Conservation (phyloP, 2,113 vertebrate genomes). For the Ornithorhynchus anatinus region DNA sequence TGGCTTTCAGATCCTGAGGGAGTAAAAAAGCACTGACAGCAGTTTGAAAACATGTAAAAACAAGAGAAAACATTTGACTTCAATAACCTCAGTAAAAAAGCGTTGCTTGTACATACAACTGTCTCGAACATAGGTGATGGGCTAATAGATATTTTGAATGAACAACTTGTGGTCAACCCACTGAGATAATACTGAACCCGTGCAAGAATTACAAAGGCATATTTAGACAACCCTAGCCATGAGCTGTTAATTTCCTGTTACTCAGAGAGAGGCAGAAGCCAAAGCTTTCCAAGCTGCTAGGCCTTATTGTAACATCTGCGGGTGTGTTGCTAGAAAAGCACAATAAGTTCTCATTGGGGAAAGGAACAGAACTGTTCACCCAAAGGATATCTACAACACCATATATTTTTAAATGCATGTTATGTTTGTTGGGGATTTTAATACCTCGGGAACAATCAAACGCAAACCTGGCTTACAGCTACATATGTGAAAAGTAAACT, state of each 20-base stretch:
- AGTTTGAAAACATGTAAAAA: background rate
- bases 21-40: background rate
- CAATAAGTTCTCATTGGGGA: constrained; percentile 41
- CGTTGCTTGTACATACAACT: constrained; percentile 20
- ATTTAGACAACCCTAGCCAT: constrained; percentile 59
- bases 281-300: constrained; percentile 57
- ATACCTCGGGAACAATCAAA: constrained; percentile 40
- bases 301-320: constrained; percentile 65
- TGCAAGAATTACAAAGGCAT: constrained; percentile 54
- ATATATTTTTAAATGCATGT: constrained; percentile 54
- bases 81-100: constrained; percentile 27
- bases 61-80: constrained; percentile 32
- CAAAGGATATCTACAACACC: constrained; percentile 43
- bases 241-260: constrained; percentile 71
- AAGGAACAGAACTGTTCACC: constrained; percentile 48
- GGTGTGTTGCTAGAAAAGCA: constrained; percentile 48
- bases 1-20: constrained; percentile 7
- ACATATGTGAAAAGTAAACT: background rate
- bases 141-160: constrained; percentile 36
- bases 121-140: constrained; percentile 1
- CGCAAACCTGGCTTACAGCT: too few relatives aligned
- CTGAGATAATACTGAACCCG: constrained; percentile 38
- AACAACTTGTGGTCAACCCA: constrained; percentile 26
- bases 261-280: constrained; percentile 58
- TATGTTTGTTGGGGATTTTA: constrained; percentile 44